Conservation (phyloP, 2,113 vertebrate genomes). For the Microtus montanus region DNA sequence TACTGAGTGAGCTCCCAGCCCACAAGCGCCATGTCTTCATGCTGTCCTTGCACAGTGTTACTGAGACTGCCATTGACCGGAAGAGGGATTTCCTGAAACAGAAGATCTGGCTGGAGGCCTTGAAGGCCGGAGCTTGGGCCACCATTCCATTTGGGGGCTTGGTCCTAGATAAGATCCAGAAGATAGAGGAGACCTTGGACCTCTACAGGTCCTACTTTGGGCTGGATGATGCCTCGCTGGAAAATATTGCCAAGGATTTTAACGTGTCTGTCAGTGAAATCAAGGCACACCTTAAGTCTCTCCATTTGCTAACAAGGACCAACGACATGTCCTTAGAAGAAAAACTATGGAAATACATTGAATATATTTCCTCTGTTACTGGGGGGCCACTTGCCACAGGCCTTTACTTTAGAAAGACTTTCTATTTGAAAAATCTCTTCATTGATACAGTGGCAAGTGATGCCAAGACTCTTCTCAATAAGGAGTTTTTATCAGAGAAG, state of each 20-base stretch:
- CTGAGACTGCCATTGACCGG: constrained; percentile 44
- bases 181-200: background rate
- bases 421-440: background rate
- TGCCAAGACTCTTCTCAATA: constrained; percentile 1
- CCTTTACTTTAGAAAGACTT: constrained; percentile 27
- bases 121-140: constrained; percentile 31
- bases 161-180: background rate
- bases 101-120: constrained; percentile 57
- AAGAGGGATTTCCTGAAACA: constrained; percentile 48
- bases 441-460: background rate
- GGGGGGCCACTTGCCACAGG: background rate
- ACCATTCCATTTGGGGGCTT: background rate
- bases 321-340: background rate
- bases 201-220: constrained; percentile 57
- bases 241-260: constrained; percentile 29
- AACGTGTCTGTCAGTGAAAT: constrained; percentile 17
- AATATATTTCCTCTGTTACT: background rate
- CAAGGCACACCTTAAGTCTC: background rate
- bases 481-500: background rate
- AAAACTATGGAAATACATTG: background rate
- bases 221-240: constrained; percentile 57
- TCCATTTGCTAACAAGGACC: background rate
- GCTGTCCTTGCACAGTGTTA: constrained; percentile 59
- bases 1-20: constrained; percentile 38
- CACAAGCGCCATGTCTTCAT: constrained; percentile 52